Conservation (phyloP, 1,140 invertebrate species). For the Apis dorsata region DNA sequence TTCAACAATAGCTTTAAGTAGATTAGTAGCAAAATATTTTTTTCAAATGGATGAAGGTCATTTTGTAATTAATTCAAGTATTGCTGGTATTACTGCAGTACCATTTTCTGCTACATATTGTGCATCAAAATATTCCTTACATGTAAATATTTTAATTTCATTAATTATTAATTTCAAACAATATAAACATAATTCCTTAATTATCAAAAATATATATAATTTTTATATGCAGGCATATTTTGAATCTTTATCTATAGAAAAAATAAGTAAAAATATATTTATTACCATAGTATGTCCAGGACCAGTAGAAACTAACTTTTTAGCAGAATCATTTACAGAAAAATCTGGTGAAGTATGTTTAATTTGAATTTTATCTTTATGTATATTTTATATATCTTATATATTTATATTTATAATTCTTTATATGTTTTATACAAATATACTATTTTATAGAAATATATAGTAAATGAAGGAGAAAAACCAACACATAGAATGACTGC, state of each 20-base stretch:
- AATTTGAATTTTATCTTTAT: neutral
- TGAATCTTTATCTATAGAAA: conserved; percentile 83
- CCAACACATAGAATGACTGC: conserved; percentile 84
- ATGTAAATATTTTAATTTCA: conserved; percentile 80
- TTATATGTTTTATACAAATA: neutral
- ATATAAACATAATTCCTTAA: neutral
- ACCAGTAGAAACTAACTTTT: conserved; percentile 86
- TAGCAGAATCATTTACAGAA: conserved; percentile 86
- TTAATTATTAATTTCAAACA: no score
- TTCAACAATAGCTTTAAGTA: conserved; percentile 85
- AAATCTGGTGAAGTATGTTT: conserved; percentile 81
- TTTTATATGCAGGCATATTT: conserved; percentile 85
- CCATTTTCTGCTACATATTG: conserved; percentile 90
- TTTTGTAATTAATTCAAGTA: conserved; percentile 87
- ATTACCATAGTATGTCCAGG: conserved; percentile 90
- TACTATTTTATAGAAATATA: conserved; percentile 80
- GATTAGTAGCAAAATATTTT: conserved; percentile 86
- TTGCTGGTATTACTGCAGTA: conserved; percentile 85
- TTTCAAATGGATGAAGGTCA: conserved; percentile 83
- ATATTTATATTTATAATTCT: neutral
- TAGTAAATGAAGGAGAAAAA: conserved; percentile 75
- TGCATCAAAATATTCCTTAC: conserved; percentile 90
- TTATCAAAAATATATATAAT: neutral
- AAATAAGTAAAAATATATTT: conserved; percentile 81
- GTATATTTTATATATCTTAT: neutral